These are phyloP conservation scores for Eristalis arbustorum DNA, from an alignment of 2,888 invertebrate genomes.

Conservation along the genomic window DNA sequence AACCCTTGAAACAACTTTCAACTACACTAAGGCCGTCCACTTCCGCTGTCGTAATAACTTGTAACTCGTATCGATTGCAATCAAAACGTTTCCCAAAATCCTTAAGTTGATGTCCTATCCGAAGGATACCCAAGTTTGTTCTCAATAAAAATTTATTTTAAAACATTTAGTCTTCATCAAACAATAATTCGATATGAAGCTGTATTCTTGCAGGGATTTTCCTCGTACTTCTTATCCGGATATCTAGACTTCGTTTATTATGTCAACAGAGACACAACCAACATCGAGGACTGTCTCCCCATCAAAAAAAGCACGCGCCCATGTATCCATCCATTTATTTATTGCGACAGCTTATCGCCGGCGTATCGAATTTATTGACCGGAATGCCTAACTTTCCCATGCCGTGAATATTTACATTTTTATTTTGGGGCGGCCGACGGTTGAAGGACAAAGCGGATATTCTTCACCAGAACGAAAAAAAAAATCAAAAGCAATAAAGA, in stretches of 20 bases:
- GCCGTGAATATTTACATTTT: slow-evolving; percentile 52
- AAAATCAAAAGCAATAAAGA: slow-evolving; percentile 8
- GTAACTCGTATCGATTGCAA: background rate
- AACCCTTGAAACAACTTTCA: background rate
- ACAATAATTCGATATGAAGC: slow-evolving; percentile 38
- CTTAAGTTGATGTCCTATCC: background rate
- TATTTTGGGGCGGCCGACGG: slow-evolving; percentile 12
- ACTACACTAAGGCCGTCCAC: background rate
- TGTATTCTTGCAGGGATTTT: slow-evolving; percentile 35
- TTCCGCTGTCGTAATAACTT: background rate
- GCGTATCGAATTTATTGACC: slow-evolving; percentile 59
- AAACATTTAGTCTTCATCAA: slow-evolving; percentile 42
- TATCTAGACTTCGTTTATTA: slow-evolving; percentile 36
- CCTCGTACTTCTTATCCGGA: background rate
- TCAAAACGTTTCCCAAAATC: background rate
- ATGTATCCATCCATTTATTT: slow-evolving; percentile 19
- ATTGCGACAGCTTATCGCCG: slow-evolving; percentile 52
- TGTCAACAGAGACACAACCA: slow-evolving; percentile 18
- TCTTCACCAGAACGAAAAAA: background rate
- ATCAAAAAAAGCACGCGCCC: slow-evolving; percentile 7
- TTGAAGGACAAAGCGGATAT: background rate
- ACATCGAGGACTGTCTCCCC: background rate
- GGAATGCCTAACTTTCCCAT: slow-evolving; percentile 27
- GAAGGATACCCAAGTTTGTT: background rate
- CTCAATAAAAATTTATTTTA: slow-evolving; percentile 14